These are phyloP conservation scores for Pasiphila rectangulata DNA, from an alignment of 2,888 invertebrate species.

Conservation along the genomic window DNA sequence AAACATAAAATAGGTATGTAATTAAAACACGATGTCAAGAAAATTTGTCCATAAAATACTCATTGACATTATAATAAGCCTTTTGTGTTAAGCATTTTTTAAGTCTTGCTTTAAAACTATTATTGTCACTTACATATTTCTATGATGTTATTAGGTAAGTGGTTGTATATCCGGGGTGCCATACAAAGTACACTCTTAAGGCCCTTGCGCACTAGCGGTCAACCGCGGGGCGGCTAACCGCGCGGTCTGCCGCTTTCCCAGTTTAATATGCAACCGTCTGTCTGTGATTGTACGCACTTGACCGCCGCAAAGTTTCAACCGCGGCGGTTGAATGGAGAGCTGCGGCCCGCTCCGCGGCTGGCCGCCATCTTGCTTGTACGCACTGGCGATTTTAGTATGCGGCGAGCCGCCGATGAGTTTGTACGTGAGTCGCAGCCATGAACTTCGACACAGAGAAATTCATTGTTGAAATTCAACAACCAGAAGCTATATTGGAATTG, in stretches of 20 bases:
- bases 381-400: slow-evolving; percentile 21
- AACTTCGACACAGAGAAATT: slow-evolving; percentile 26
- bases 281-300: slow-evolving; percentile 23
- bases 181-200: neutral
- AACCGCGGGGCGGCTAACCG: slow-evolving; percentile 12
- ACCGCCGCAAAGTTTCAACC: slow-evolving; percentile 27
- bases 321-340: slow-evolving; percentile 27
- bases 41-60: too few relatives aligned
- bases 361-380: slow-evolving; percentile 26
- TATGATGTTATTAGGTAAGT: too few relatives aligned
- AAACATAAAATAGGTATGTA: too few relatives aligned
- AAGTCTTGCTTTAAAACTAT: too few relatives aligned
- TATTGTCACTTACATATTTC: too few relatives aligned
- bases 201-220: slow-evolving; percentile 1
- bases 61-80: too few relatives aligned
- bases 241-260: slow-evolving; percentile 15
- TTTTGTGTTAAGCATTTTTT: too few relatives aligned
- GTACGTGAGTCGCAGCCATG: slow-evolving; percentile 22
- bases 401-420: slow-evolving; percentile 8
- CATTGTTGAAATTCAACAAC: slow-evolving; percentile 23
- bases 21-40: too few relatives aligned
- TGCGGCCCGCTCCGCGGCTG: slow-evolving; percentile 22
- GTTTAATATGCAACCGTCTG: slow-evolving; percentile 7
- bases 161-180: too few relatives aligned
- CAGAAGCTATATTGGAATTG: slow-evolving; percentile 26